A percentile compares a stretch with the other conserved stretches of the same genome.
phyloP scores from a whole-genome alignment of 2,888 invertebrate genomes.

The Lepidocyrtoides sp. region DNA sequence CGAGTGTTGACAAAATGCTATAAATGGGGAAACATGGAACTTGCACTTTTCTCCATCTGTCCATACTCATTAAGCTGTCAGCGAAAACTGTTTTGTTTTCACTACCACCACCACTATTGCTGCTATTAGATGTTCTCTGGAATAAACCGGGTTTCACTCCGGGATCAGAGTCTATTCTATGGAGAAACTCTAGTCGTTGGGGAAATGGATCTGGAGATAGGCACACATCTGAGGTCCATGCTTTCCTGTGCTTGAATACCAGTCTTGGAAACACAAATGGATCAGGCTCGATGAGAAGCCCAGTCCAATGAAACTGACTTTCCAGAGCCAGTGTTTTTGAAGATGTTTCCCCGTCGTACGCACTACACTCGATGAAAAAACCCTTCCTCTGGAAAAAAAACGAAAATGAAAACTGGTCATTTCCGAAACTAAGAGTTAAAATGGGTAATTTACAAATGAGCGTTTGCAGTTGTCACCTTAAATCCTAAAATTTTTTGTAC shows the following conservation, averaged over 20 bases:
- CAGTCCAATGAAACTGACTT: slow-evolving; percentile 87
- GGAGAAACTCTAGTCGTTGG: slow-evolving; percentile 67
- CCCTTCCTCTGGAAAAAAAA: slow-evolving; percentile 54
- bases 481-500: slow-evolving; percentile 64
- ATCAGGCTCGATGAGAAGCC: slow-evolving; percentile 88
- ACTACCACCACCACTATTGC: background rate
- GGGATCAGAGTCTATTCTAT: slow-evolving; percentile 12
- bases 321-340: slow-evolving; percentile 88
- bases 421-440: no score
- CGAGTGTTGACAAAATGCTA: slow-evolving; percentile 53
- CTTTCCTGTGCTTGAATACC: slow-evolving; percentile 87
- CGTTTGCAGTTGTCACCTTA: no score
- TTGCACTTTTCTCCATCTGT: slow-evolving; percentile 69
- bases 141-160: background rate
- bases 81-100: background rate
- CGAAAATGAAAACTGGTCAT: background rate
- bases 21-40: slow-evolving; percentile 74
- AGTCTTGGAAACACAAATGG: slow-evolving; percentile 87
- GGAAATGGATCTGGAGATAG: slow-evolving; percentile 87
- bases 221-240: slow-evolving; percentile 87
- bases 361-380: slow-evolving; percentile 72
- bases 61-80: background rate
- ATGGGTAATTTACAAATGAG: no score
- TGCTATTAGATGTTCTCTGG: background rate
- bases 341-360: slow-evolving; percentile 86